Percentiles rank a stretch among this genome's conserved stretches.
phyloP scores from a whole-genome alignment of 2,888 invertebrate genomes.

The Thera obeliscata region DNA sequence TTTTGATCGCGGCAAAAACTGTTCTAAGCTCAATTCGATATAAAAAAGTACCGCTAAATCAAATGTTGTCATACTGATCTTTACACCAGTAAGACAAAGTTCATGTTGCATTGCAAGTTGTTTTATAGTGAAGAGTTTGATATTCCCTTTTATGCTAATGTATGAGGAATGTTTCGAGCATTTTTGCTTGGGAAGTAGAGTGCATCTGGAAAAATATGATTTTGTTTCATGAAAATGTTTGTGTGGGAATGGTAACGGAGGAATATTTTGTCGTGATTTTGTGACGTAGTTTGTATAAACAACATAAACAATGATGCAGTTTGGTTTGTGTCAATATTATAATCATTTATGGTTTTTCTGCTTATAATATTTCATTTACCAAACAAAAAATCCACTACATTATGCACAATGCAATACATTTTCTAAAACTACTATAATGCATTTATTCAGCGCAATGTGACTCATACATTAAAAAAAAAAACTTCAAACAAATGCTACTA shows the following conservation, averaged over 20 bases:
- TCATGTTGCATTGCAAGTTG: neutral
- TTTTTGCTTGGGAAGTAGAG: slow-evolving; percentile 29
- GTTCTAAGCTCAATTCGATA: too few relatives aligned
- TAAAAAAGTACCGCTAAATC: too few relatives aligned
- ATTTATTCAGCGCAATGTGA: too few relatives aligned
- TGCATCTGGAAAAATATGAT: slow-evolving; percentile 24
- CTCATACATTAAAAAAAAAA: too few relatives aligned
- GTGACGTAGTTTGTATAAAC: neutral
- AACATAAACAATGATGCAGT: neutral
- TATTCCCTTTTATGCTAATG: slow-evolving; percentile 38
- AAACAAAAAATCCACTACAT: too few relatives aligned
- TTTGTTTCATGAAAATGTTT: slow-evolving; percentile 27
- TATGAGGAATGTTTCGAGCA: slow-evolving; percentile 33
- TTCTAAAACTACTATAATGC: too few relatives aligned
- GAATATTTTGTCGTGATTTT: slow-evolving; percentile 10
- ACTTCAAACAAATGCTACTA: too few relatives aligned
- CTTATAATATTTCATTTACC: too few relatives aligned
- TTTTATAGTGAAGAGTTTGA: neutral
- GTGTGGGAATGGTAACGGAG: slow-evolving; percentile 3
- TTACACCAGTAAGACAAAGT: neutral
- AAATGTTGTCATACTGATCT: too few relatives aligned
- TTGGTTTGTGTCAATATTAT: neutral
- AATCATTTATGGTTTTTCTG: neutral
- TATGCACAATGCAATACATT: too few relatives aligned
- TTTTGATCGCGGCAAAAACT: too few relatives aligned